These are phyloP conservation scores for Leistus spinibarbis DNA, from an alignment of 2,888 invertebrate species.

Conservation along the genomic window DNA sequence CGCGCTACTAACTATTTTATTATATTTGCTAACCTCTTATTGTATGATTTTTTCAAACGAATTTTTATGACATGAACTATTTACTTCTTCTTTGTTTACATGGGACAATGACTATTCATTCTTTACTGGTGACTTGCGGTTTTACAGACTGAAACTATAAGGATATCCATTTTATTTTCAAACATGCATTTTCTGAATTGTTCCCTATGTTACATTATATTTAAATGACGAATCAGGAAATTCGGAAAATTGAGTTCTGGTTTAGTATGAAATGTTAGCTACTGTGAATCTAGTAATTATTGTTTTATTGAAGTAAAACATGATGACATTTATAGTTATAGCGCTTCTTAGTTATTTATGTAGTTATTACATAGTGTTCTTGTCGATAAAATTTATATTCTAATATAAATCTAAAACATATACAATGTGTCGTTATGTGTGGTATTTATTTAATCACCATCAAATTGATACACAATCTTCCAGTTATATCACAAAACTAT, in stretches of 20 bases:
- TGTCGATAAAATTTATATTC: slow-evolving; percentile 20
- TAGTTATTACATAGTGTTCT: slow-evolving; percentile 7
- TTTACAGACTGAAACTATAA: not conserved
- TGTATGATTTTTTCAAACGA: not conserved
- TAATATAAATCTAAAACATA: slow-evolving; percentile 13
- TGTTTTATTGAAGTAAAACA: not conserved
- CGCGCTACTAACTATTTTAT: not conserved
- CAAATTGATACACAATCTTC: not conserved
- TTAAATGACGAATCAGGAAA: too few relatives aligned
- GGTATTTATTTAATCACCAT: not conserved
- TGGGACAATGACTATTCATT: not conserved
- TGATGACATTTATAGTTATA: slow-evolving; percentile 12
- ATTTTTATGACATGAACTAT: not conserved
- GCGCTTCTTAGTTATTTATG: slow-evolving; percentile 22
- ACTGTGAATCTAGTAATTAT: not conserved
- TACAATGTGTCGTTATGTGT: not conserved
- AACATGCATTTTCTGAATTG: not conserved
- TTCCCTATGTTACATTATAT: not conserved
- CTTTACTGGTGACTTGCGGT: not conserved
- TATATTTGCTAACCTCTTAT: not conserved
- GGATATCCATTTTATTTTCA: not conserved
- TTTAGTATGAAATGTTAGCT: not conserved
- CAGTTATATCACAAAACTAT: not conserved
- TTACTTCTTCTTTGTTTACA: not conserved
- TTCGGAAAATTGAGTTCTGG: too few relatives aligned